A percentile compares a stretch with the other conserved stretches of the same genome.
phyloP scores from a whole-genome alignment of 2,888 invertebrate genomes.

The Anaspis maculata region DNA sequence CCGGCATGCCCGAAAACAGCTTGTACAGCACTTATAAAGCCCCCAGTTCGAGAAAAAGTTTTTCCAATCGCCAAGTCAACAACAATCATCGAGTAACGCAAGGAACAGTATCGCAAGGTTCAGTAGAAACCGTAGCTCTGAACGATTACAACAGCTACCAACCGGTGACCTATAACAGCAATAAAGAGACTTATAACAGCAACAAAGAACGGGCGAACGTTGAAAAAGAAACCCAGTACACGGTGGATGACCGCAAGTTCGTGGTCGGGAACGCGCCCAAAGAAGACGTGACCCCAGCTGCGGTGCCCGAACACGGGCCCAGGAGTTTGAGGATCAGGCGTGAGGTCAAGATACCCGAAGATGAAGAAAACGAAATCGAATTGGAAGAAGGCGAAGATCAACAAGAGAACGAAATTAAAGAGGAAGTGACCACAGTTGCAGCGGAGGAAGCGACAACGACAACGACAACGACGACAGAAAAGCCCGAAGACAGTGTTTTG shows the following conservation, averaged over 20 bases:
- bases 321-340: conserved; percentile 35
- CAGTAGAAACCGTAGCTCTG: neutral
- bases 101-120: too few relatives aligned
- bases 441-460: conserved; percentile 10
- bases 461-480: conserved; percentile 12
- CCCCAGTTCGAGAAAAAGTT: conserved; percentile 21
- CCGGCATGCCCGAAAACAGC: conserved; percentile 44
- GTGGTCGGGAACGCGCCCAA: conserved; percentile 60
- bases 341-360: conserved; percentile 7
- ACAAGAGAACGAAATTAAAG: conserved; percentile 10
- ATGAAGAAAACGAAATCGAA: conserved; percentile 10
- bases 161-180: conserved; percentile 16
- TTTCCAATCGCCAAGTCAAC: conserved; percentile 23
- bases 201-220: conserved; percentile 13
- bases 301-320: conserved; percentile 60
- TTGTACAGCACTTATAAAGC: conserved; percentile 21
- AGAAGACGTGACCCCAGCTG: conserved; percentile 49
- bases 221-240: conserved; percentile 22
- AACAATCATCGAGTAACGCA: conserved; percentile 13
- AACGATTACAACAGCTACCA: conserved; percentile 8
- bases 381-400: conserved; percentile 6
- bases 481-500: conserved; percentile 20
- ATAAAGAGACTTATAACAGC: conserved; percentile 5
- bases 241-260: conserved; percentile 43
- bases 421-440: conserved; percentile 3